Evolutionary conservation across 2,113 vertebrate genomes (phyloP).

Genomic region (western clawed frog (Xenopus tropicalis)): UCB_Xtro_10.0 CM004448.2:96757001-96757500

Average conservation of each 20-base stretch:
- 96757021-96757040: not conserved
- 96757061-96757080: not conserved
- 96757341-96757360: not conserved
- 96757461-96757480: conserved; percentile 29
- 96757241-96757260: not conserved
- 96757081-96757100: too few species aligned
- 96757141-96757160: not conserved
- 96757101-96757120: not conserved
- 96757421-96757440: conserved; percentile 38
- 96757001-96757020: conserved; percentile 16
- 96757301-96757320: not conserved
- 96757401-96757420: conserved; percentile 19
- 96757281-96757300: not conserved
- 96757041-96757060: not conserved
- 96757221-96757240: not conserved
- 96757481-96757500: not conserved
- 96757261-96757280: not conserved
- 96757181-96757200: not conserved
- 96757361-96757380: conserved; percentile 2
- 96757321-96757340: not conserved
- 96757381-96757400: conserved; percentile 24
- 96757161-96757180: not conserved
- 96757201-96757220: not conserved
- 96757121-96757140: too few species aligned
- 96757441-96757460: conserved; percentile 20